Percentiles rank a stretch among this genome's conserved stretches.
Evolutionary conservation across 2,113 vertebrate species (phyloP).

Genomic region (Phylloscopus whistleri): DNA sequence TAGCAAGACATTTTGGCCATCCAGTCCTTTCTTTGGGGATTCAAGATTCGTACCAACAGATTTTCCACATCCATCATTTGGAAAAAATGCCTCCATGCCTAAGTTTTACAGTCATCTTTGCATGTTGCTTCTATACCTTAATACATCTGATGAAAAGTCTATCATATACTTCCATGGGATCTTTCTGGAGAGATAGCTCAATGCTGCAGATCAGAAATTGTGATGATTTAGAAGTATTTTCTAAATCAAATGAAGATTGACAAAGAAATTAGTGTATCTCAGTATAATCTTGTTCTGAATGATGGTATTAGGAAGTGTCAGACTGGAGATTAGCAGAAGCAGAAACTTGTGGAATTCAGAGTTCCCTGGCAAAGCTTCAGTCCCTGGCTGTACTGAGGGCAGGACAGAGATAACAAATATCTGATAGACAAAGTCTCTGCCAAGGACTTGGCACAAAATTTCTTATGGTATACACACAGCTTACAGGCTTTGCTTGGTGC

Average conservation of each 20-base stretch:
- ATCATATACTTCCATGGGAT: background rate
- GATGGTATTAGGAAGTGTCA: background rate
- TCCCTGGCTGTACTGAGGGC: background rate
- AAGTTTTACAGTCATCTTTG: background rate
- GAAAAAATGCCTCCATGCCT: background rate
- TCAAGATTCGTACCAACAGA: background rate
- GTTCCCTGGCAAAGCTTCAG: background rate
- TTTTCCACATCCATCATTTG: background rate
- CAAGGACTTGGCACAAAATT: background rate
- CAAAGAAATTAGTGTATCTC: background rate
- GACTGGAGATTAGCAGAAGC: background rate
- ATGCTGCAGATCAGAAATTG: background rate
- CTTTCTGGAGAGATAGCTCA: background rate
- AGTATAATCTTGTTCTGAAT: background rate
- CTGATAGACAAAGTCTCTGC: background rate
- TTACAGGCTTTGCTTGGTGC: background rate
- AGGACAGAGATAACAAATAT: background rate
- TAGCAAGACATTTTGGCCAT: background rate
- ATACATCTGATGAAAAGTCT: background rate
- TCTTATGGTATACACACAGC: accelerated
- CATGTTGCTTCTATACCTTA: background rate
- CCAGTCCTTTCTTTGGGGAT: background rate
- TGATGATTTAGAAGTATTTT: background rate
- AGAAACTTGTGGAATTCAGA: background rate
- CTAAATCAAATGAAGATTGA: background rate